Evolutionary conservation across 2,797 vertebrate species (phyloP), one percentile per base, ranked within the genome.

Genomic region (Mionectes olivaceus): DNA sequence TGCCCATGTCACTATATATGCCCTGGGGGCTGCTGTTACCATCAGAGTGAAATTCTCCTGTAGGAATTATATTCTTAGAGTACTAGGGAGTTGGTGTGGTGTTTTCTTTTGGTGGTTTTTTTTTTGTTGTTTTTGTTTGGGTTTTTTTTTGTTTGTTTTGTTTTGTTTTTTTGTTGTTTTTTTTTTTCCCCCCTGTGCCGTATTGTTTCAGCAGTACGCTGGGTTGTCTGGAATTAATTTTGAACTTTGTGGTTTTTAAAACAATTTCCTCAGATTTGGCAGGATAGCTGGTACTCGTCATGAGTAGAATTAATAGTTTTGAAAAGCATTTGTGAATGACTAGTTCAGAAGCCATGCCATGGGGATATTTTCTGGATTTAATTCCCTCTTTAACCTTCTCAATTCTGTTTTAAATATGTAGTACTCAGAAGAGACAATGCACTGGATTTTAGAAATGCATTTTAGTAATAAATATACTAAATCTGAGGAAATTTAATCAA

Each of bases 31-130:
- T 49, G 0, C 9, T 25, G 6, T 19, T 49, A 33, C 13, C 32
- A 13, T 14, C 0, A 0, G 9, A 15, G n/a, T 15, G 21, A 7
- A 25, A 28, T 27, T 28, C 13, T 60, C 8, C 41, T 46, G 0
- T n/a, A 49, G 23, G 18, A 76, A 27, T 82, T 46, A 3, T 15
- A 25, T 44, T 69, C 16, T 25, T 67, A 11, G 18, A 2, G 3
- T 37, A 0, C 25, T 28, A 16, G 30, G 32, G 56, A 30, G 1
- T 24, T 22, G 32, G 3, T 28, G 24, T 60, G 9, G 19, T 22
- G 13, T 17, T 28, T 25, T 28, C 3, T 21, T 63, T 47, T n/a
- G n/a, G n/a, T n/a, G n/a, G n/a, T n/a, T n/a, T n/a, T 46, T 46
- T 23, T 15, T 11, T 35, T 23, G 2, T 12, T 19, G 7, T 39